Conservation (phyloP, 92 coral and sea anemone genomes). For the Umimayanthus kanabou region DNA sequence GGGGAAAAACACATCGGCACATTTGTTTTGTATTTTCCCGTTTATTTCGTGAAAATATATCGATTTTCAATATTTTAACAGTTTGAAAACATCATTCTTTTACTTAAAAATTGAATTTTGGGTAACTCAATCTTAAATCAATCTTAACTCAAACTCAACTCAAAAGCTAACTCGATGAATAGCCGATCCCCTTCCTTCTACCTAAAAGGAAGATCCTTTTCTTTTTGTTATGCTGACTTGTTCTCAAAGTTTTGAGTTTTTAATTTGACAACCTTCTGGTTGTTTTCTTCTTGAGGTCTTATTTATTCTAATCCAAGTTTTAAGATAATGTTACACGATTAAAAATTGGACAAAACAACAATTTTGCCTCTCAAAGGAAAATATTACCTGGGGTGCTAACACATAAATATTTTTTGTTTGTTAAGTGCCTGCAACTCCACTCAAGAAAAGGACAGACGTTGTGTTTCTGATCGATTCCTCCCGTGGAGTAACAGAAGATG, state of each 20-base stretch:
- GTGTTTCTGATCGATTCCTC: slow-evolving; percentile 77
- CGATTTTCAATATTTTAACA: no score
- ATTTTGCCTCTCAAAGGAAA: neutral
- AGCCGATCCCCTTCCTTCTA: neutral
- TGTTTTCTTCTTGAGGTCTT: neutral
- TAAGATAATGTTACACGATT: no score
- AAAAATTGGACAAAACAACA: neutral
- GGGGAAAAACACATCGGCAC: no score
- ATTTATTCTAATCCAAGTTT: no score
- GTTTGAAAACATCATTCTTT: no score
- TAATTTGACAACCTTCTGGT: no score
- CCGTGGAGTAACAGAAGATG: slow-evolving; percentile 45
- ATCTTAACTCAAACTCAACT: no score
- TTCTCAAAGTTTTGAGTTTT: neutral
- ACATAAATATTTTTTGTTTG: neutral
- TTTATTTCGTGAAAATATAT: no score
- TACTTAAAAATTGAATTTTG: no score
- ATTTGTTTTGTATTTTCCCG: no score
- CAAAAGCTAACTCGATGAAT: no score
- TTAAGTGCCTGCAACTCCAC: slow-evolving; percentile 29
- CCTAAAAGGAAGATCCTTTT: neutral
- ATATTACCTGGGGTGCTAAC: neutral
- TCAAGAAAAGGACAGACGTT: slow-evolving; percentile 58
- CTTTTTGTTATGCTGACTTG: neutral
- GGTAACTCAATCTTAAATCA: no score